These are phyloP conservation scores for Labeo rohita DNA, from an alignment of 2,113 vertebrate genomes.

Conservation along the genomic window DNA sequence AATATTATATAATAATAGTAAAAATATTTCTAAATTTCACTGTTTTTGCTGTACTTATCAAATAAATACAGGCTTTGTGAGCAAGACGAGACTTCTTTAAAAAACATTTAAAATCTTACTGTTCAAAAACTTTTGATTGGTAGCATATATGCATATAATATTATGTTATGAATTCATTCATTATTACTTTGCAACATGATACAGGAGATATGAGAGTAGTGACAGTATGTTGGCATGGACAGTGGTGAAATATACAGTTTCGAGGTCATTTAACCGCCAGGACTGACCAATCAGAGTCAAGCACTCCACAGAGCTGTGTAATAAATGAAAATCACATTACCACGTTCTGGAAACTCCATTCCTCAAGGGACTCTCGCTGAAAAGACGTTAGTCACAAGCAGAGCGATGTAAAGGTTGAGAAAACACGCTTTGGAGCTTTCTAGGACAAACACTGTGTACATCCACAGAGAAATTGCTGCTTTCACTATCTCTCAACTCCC, in stretches of 20 bases:
- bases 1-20: too few relatives aligned
- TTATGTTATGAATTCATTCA: too few relatives aligned
- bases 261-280: not conserved
- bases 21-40: too few relatives aligned
- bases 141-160: too few relatives aligned
- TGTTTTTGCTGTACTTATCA: too few relatives aligned
- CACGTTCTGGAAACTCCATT: slow-evolving; percentile 1
- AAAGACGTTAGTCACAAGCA: not conserved
- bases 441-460: not conserved
- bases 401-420: slow-evolving; percentile 25
- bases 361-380: not conserved
- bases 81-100: too few relatives aligned
- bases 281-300: not conserved
- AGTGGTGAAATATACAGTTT: not conserved
- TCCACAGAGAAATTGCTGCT: slow-evolving; percentile 8
- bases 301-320: not conserved
- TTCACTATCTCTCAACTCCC: slow-evolving; percentile 23
- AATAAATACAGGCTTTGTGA: too few relatives aligned
- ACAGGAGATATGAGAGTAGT: not conserved
- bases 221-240: not conserved
- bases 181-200: too few relatives aligned
- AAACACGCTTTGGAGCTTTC: not conserved
- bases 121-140: too few relatives aligned
- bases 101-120: too few relatives aligned
- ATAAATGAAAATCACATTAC: not conserved